Evolutionary conservation across 2,888 invertebrate genomes (phyloP).

Genomic region (Amphipoea oculea): DNA sequence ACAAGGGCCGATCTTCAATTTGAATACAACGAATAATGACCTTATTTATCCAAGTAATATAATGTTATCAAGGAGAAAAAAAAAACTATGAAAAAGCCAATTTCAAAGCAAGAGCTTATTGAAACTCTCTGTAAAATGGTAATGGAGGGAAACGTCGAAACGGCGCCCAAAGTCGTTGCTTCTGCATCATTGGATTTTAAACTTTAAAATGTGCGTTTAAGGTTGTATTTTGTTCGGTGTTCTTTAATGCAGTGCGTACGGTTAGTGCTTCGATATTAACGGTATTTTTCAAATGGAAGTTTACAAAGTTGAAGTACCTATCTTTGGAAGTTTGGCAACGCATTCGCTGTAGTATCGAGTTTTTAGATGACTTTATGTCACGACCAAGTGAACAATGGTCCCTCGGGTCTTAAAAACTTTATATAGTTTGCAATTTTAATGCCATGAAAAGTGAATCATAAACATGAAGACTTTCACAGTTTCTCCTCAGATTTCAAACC

Average conservation of each 20-base stretch:
- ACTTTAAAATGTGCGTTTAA: constrained; percentile 45
- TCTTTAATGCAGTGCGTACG: constrained; percentile 62
- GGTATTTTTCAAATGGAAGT: constrained; percentile 65
- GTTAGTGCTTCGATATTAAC: constrained; percentile 60
- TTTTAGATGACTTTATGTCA: constrained; percentile 48
- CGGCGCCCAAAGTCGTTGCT: constrained; percentile 59
- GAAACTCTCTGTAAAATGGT: constrained; percentile 70
- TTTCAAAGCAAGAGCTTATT: constrained; percentile 71
- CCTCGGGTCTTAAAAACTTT: constrained; percentile 16
- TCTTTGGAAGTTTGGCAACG: constrained; percentile 62
- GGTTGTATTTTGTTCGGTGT: constrained; percentile 44
- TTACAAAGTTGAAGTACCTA: constrained; percentile 63
- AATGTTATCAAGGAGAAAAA: constrained; percentile 59
- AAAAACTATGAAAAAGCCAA: constrained; percentile 67
- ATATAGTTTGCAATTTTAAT: constrained; percentile 9
- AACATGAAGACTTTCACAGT: constrained; percentile 5
- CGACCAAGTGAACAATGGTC: constrained; percentile 44
- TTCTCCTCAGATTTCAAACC: constrained; percentile 13
- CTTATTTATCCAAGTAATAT: constrained; percentile 67
- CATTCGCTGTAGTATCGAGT: constrained; percentile 52
- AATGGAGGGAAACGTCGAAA: constrained; percentile 68
- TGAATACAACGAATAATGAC: constrained; percentile 64
- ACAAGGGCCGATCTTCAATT: constrained; percentile 60
- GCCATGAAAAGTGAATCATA: constrained; percentile 39
- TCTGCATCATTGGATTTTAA: constrained; percentile 59